phyloP scores from a whole-genome alignment of 2,797 vertebrate genomes.

The Margarornis squamiger region DNA sequence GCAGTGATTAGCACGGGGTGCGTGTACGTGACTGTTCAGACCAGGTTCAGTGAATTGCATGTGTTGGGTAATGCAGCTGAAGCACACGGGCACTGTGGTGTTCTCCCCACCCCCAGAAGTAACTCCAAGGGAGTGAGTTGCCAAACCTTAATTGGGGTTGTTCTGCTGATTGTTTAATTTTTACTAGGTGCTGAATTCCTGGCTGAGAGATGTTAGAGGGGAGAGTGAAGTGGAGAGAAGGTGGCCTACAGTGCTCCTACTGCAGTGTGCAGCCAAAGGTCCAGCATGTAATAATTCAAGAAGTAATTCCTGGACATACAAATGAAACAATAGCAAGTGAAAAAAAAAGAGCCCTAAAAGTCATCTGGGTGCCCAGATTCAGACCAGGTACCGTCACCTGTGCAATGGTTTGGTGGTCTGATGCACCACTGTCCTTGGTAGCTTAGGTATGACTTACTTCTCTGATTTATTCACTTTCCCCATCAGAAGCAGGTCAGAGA shows the following conservation, averaged over 20 bases:
- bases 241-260: not conserved
- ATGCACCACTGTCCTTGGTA: not conserved
- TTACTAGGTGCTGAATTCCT: not conserved
- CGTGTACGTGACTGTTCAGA: rapidly evolving
- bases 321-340: not conserved
- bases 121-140: not conserved
- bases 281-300: not conserved
- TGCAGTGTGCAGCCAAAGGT: not conserved
- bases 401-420: not conserved
- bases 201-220: not conserved
- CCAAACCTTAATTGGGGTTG: not conserved
- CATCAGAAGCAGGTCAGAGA: not conserved
- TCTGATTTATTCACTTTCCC: not conserved
- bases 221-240: not conserved
- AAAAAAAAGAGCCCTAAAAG: not conserved
- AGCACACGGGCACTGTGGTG: not conserved
- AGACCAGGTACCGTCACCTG: not conserved
- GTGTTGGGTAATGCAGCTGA: not conserved
- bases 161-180: not conserved
- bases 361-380: not conserved
- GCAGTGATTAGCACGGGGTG: not conserved
- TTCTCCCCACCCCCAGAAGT: not conserved
- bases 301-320: not conserved
- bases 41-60: not conserved
- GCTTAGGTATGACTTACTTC: not conserved